Evolutionary conservation across 2,888 invertebrate species (phyloP).

Genomic region (Leptarthrus brevirostris): DNA sequence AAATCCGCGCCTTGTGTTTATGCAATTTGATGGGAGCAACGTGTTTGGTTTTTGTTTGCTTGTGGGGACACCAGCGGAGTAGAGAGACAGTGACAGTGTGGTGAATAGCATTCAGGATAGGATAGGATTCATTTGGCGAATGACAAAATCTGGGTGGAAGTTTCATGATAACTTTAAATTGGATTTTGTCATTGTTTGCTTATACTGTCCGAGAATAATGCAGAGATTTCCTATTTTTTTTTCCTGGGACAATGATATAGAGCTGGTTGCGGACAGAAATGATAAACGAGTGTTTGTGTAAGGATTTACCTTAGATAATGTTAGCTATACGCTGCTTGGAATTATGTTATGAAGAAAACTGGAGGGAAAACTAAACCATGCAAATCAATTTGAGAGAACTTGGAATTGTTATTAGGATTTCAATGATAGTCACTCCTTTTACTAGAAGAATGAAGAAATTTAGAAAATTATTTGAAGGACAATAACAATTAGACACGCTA

Average conservation of each 20-base stretch:
- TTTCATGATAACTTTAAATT: slow-evolving; percentile 41
- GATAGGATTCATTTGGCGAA: slow-evolving; percentile 16
- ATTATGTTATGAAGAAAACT: too few species aligned
- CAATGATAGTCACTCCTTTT: too few species aligned
- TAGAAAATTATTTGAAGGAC: too few species aligned
- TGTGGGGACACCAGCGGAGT: not conserved
- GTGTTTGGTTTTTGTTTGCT: not conserved
- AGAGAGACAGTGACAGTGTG: not conserved
- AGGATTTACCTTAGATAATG: too few species aligned
- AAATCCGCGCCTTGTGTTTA: slow-evolving; percentile 16
- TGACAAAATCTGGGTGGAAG: slow-evolving; percentile 14
- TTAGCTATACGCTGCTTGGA: too few species aligned
- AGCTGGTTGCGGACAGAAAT: not conserved
- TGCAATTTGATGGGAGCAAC: not conserved
- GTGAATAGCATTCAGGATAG: not conserved
- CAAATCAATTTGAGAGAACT: too few species aligned
- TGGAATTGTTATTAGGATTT: too few species aligned
- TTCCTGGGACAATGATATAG: not conserved
- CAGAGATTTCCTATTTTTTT: not conserved
- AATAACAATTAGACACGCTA: too few species aligned
- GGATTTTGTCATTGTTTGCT: slow-evolving; percentile 41
- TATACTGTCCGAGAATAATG: slow-evolving; percentile 23
- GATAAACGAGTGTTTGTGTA: not conserved
- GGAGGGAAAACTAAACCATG: too few species aligned
- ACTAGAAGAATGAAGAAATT: too few species aligned